phyloP scores from a whole-genome alignment of 1,140 invertebrate species.

The Brachionus paranguensis region DNA sequence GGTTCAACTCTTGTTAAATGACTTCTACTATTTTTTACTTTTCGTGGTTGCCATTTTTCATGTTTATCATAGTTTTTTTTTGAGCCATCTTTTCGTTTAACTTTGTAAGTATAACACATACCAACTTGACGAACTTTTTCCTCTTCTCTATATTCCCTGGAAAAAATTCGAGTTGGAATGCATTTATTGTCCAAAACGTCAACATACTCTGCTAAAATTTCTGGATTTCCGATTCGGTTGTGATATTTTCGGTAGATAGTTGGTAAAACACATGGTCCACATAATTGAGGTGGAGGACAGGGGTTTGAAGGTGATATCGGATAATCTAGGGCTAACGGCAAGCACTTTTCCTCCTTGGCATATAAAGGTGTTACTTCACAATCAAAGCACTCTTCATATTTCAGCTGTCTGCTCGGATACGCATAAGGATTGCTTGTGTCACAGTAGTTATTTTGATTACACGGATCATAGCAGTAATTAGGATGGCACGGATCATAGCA shows the following conservation, averaged over 20 bases:
- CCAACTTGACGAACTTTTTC: neutral
- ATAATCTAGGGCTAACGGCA: neutral
- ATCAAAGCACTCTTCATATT: neutral
- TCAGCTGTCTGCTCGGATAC: neutral
- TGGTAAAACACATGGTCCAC: neutral
- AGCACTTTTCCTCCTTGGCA: neutral
- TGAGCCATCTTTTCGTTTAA: neutral
- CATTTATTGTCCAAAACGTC: neutral
- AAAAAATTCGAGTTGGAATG: neutral
- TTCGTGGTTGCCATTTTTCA: neutral
- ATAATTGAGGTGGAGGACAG: neutral
- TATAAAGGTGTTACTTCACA: neutral
- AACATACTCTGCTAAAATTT: constrained; percentile 7
- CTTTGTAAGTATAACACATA: constrained; percentile 6
- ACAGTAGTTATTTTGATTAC: neutral
- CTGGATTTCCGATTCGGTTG: neutral
- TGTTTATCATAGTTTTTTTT: neutral
- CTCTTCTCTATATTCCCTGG: neutral
- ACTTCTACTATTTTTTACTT: neutral
- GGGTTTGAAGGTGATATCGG: neutral
- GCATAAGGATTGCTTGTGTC: neutral
- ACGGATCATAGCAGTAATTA: neutral
- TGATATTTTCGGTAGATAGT: constrained; percentile 4
- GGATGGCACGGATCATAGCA: neutral
- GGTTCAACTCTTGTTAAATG: neutral